Conservation (phyloP, 2,113 vertebrate species). For the Paramisgurnus dabryanus region DNA sequence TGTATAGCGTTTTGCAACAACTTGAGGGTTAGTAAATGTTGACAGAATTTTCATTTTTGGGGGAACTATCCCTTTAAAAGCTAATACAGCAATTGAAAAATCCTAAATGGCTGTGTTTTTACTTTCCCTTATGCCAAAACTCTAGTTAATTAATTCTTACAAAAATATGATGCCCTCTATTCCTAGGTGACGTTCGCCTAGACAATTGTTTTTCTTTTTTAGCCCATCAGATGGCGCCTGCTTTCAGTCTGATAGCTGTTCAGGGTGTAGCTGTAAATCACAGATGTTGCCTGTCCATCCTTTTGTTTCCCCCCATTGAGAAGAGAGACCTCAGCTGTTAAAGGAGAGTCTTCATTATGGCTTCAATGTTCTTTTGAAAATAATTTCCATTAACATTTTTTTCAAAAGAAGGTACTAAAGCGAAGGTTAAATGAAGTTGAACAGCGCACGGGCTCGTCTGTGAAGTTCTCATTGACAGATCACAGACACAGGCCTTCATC, state of each 20-base stretch:
- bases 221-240: conserved; percentile 71
- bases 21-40: no score
- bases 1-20: no score
- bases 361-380: conserved; percentile 83
- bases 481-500: conserved; percentile 35
- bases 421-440: conserved; percentile 80
- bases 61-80: no score
- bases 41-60: no score
- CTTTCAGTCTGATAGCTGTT: conserved; percentile 38
- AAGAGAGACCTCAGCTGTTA: conserved; percentile 81
- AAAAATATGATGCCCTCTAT: not conserved
- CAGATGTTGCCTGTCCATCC: conserved; percentile 77
- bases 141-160: not conserved
- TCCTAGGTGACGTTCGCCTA: conserved; percentile 3
- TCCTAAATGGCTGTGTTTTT: not conserved
- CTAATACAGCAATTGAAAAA: no score
- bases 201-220: conserved; percentile 25
- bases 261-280: conserved; percentile 62
- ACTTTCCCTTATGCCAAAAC: not conserved
- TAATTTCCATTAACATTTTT: conserved; percentile 82
- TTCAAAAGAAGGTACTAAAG: conserved; percentile 76
- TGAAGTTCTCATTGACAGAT: conserved; percentile 60
- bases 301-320: conserved; percentile 75
- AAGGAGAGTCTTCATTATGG: conserved; percentile 82
- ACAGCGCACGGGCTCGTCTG: conserved; percentile 67